A percentile compares a stretch with the other conserved stretches of the same genome.
Evolutionary conservation across 2,113 vertebrate species (phyloP).

Genomic region (Callionymus lyra): DNA sequence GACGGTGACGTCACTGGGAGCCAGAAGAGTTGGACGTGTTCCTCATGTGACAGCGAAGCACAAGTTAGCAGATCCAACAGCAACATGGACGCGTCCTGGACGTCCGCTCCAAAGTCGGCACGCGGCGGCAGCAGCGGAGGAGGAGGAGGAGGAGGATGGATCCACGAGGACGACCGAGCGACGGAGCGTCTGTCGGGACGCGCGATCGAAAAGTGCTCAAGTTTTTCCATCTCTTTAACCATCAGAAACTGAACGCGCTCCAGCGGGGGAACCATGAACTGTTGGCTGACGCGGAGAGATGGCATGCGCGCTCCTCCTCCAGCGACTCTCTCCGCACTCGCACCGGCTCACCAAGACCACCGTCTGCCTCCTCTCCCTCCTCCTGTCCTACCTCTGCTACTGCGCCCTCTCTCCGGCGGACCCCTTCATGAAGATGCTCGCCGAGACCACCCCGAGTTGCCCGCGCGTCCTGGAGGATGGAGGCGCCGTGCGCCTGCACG

Average conservation of each 20-base stretch:
- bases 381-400: slow-evolving; percentile 76
- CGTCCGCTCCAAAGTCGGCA: slow-evolving; percentile 6
- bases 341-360: slow-evolving; percentile 71
- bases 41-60: slow-evolving; percentile 30
- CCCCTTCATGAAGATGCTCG: slow-evolving; percentile 50
- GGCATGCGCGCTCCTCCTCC: slow-evolving; percentile 77
- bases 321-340: slow-evolving; percentile 69
- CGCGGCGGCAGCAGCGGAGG: neutral
- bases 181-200: neutral
- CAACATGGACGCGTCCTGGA: slow-evolving; percentile 11
- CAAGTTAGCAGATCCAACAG: slow-evolving; percentile 17
- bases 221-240: no score
- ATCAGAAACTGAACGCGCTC: no score
- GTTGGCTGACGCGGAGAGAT: slow-evolving; percentile 71
- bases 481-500: slow-evolving; percentile 64
- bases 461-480: slow-evolving; percentile 43
- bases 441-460: slow-evolving; percentile 59
- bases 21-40: slow-evolving; percentile 13
- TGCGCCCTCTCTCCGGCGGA: slow-evolving; percentile 71
- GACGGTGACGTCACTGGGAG: slow-evolving; percentile 48
- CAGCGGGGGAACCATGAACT: slow-evolving; percentile 52
- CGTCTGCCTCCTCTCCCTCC: slow-evolving; percentile 70
- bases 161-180: neutral
- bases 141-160: neutral
- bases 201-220: neutral